Conservation (phyloP, 2,888 invertebrate genomes). For the Andrena haemorrhoa region DNA sequence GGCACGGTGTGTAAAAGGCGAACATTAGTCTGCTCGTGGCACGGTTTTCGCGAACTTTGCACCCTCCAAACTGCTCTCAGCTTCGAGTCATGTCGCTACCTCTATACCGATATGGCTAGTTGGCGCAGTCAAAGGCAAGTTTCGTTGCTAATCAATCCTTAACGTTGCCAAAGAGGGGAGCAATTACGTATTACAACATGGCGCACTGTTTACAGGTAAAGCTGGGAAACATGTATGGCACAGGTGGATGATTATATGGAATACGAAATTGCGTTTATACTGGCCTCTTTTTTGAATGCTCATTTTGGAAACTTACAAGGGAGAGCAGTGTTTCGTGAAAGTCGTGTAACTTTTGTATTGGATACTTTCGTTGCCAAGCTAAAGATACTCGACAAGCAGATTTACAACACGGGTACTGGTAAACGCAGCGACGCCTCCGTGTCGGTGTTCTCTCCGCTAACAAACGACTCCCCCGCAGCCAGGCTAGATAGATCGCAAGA, state of each 20-base stretch:
- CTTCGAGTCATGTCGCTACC: slow-evolving; percentile 41
- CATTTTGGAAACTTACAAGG: no score
- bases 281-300: background rate
- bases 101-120: background rate
- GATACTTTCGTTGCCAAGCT: background rate
- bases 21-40: slow-evolving; percentile 67
- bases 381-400: background rate
- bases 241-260: background rate
- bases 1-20: slow-evolving; percentile 54
- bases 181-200: slow-evolving; percentile 2
- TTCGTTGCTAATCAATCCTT: slow-evolving; percentile 19
- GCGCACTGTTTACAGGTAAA: background rate
- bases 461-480: slow-evolving; percentile 31
- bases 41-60: slow-evolving; percentile 65
- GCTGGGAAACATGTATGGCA: background rate
- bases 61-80: slow-evolving; percentile 21
- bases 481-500: slow-evolving; percentile 34
- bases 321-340: background rate
- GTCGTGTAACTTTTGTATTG: background rate
- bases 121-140: slow-evolving; percentile 25
- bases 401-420: slow-evolving; percentile 8
- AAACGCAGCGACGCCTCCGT: slow-evolving; percentile 1
- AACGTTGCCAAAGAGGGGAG: background rate
- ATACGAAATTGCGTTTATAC: background rate
- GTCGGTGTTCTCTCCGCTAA: slow-evolving; percentile 24